Percentiles rank a stretch among this genome's conserved stretches.
Evolutionary conservation across 2,888 invertebrate genomes (phyloP).

Genomic region (Agrochola lychnidis): DNA sequence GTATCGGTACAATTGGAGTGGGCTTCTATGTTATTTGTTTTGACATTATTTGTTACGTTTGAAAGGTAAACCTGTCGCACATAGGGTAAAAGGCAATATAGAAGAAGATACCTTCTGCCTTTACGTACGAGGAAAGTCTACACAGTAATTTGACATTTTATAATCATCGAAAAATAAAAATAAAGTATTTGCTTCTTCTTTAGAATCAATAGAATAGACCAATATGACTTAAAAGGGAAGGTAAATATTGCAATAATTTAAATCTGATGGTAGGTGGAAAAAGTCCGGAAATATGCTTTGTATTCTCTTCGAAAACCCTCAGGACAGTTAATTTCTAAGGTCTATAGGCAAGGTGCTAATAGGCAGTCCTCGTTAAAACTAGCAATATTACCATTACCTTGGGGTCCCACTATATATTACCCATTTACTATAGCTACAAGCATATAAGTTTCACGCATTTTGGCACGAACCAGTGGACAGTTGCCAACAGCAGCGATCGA

Average conservation of each 20-base stretch:
- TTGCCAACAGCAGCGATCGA: slow-evolving; percentile 49
- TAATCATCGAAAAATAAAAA: not conserved
- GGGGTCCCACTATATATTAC: not conserved
- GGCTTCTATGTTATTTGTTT: slow-evolving; percentile 30
- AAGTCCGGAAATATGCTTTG: too few relatives aligned
- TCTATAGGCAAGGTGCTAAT: too few relatives aligned
- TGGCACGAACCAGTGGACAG: slow-evolving; percentile 51
- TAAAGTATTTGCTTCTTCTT: too few relatives aligned
- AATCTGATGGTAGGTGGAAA: not conserved
- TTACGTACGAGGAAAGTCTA: not conserved
- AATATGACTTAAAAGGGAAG: too few relatives aligned
- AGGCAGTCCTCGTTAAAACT: not conserved
- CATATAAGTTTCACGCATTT: slow-evolving; percentile 21
- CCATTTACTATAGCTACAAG: not conserved
- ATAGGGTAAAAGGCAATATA: not conserved
- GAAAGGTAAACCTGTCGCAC: slow-evolving; percentile 15
- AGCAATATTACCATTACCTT: slow-evolving; percentile 3
- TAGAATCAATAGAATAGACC: too few relatives aligned
- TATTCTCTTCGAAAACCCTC: too few relatives aligned
- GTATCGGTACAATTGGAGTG: slow-evolving; percentile 12
- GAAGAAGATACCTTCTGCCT: not conserved
- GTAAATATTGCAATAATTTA: not conserved
- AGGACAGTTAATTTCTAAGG: too few relatives aligned
- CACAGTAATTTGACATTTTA: not conserved
- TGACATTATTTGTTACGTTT: slow-evolving; percentile 25